Conservation (phyloP, 2,888 invertebrate species). For the Agrilus biguttatus region DNA sequence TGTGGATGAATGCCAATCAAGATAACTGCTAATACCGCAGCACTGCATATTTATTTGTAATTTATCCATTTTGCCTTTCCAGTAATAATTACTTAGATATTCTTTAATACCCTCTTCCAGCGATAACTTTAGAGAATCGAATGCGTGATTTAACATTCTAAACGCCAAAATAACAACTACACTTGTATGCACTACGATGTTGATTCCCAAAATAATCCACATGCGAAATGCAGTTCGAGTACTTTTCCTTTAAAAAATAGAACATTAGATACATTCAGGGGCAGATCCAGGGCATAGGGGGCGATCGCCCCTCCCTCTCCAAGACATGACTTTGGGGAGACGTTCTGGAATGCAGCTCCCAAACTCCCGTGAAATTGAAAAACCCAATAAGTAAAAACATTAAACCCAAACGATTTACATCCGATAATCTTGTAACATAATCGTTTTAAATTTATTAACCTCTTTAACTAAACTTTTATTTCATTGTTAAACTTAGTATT, state of each 20-base stretch:
- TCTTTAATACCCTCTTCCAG: slow-evolving; percentile 40
- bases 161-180: slow-evolving; percentile 22
- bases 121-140: slow-evolving; percentile 34
- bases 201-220: slow-evolving; percentile 25
- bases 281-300: too few relatives aligned
- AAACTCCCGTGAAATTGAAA: too few relatives aligned
- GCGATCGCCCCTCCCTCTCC: too few relatives aligned
- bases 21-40: slow-evolving; percentile 39
- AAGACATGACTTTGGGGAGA: too few relatives aligned
- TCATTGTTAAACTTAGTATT: too few relatives aligned
- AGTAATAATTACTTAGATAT: slow-evolving; percentile 39
- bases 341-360: too few relatives aligned
- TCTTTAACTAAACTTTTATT: too few relatives aligned
- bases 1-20: slow-evolving; percentile 43
- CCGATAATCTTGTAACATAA: too few relatives aligned
- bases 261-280: background rate
- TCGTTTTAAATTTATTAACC: too few relatives aligned
- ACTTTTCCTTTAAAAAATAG: slow-evolving; percentile 24
- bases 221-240: slow-evolving; percentile 23
- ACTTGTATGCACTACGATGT: slow-evolving; percentile 23
- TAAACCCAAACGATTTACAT: too few relatives aligned
- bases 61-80: slow-evolving; percentile 42
- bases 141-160: slow-evolving; percentile 27
- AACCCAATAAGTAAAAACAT: too few relatives aligned
- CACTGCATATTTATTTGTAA: slow-evolving; percentile 41